Evolutionary conservation across 2,113 vertebrate species (phyloP), one percentile per base, ranked within the genome.

Genomic region (Zingel zingel): DNA sequence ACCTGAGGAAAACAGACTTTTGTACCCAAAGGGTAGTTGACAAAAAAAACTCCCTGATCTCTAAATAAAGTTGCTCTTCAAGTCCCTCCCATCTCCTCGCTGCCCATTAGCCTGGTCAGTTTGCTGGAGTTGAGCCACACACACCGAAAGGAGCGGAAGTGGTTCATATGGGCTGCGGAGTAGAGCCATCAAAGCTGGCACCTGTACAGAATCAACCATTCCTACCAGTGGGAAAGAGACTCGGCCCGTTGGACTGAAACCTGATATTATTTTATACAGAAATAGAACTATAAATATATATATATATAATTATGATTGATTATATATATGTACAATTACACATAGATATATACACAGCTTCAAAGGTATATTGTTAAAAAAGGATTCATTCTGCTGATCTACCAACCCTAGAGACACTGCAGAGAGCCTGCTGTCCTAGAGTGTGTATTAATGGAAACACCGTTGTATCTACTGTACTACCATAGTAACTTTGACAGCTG

Each of bases 351-450:
- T 94, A 91, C 95, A 96, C 96, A 95, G 93, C 96, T 93, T 94
- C 95, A 96, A 95, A 89, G 90, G 91, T 94, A 95, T 96, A 94
- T 94, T 93, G 92, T 94, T 91, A 74, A 89, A 90, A 90, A 87
- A 95, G 94, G 95, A 95, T 94, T 88, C 92, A 96, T 94, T 95
- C 95, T 95, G 95, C 96, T 95, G 90, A 92, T 94, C 93, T 96
- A 96, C 96, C 96, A 94, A 94, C 78, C 62, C 96, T 95, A 95
- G 95, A 92, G 91, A 90, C 67, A 54, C 57, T 39, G 90, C 90
- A 88, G 92, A 90, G 81, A 97, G 96, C 96, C 96, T 97, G 97
- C 96, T 96, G 96, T 97, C 95, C 95, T 95, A 95, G 95, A 96
- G 88, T 94, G 91, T 93, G 92, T 95, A 90, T 96, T 96, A 95